Conservation (phyloP, 2,888 invertebrate species). For the Orthosia gothica region DNA sequence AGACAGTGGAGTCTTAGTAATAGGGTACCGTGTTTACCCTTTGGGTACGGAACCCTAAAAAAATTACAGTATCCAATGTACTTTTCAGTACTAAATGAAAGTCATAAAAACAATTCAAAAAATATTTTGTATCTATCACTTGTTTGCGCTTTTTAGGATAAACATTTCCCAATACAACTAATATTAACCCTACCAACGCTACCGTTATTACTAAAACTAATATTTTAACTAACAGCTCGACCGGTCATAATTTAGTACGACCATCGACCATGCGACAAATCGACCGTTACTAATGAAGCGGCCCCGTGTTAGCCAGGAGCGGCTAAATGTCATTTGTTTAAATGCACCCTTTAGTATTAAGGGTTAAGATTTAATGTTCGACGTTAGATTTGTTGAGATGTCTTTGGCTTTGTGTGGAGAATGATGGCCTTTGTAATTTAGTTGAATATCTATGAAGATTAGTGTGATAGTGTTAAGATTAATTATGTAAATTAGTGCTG, state of each 20-base stretch:
- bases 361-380: slow-evolving; percentile 64
- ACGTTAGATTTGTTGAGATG: slow-evolving; percentile 42
- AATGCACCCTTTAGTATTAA: slow-evolving; percentile 55
- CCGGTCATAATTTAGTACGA: slow-evolving; percentile 80
- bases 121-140: too few species aligned
- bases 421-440: slow-evolving; percentile 9
- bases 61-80: too few species aligned
- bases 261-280: slow-evolving; percentile 82
- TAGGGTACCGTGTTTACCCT: too few species aligned
- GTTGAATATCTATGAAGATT: background rate
- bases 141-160: too few species aligned
- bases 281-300: slow-evolving; percentile 83
- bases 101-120: too few species aligned
- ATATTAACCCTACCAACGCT: slow-evolving; percentile 69
- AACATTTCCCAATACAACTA: background rate
- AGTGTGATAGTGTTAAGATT: background rate
- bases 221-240: slow-evolving; percentile 82
- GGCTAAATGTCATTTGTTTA: slow-evolving; percentile 64
- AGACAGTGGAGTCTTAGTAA: too few species aligned
- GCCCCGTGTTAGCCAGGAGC: slow-evolving; percentile 57
- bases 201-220: slow-evolving; percentile 78
- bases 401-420: slow-evolving; percentile 19
- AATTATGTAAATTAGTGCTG: too few species aligned
- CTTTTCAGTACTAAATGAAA: too few species aligned
- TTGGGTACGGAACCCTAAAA: too few species aligned